phyloP scores from a whole-genome alignment of 2,797 vertebrate species.

The Neosalanx taihuensis region DNA sequence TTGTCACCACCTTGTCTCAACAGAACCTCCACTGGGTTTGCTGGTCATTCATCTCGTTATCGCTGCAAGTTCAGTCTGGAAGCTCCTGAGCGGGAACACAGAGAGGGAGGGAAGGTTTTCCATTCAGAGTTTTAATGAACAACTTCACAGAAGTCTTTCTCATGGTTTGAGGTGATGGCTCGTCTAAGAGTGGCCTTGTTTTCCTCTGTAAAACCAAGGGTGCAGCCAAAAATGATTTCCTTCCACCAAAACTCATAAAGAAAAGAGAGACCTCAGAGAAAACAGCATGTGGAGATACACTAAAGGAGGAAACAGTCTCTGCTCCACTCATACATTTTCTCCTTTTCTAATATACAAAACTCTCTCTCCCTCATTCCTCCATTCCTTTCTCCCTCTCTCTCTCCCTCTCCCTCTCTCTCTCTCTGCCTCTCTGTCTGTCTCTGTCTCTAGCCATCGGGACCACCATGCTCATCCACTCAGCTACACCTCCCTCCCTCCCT shows the following conservation, averaged over 20 bases:
- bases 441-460: neutral
- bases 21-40: neutral
- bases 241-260: conserved; percentile 65
- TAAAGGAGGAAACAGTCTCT: conserved; percentile 52
- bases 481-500: neutral
- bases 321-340: conserved; percentile 26
- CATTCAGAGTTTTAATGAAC: conserved; percentile 34
- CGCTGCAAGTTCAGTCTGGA: conserved; percentile 21
- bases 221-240: conserved; percentile 64
- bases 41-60: neutral
- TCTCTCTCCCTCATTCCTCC: conserved; percentile 25
- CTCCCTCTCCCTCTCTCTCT: conserved; percentile 2
- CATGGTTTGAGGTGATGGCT: conserved; percentile 42
- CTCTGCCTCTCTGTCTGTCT: conserved; percentile 5
- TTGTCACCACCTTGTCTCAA: neutral
- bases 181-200: conserved; percentile 60
- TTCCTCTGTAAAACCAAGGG: conserved; percentile 48
- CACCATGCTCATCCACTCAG: neutral
- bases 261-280: conserved; percentile 47
- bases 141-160: conserved; percentile 31
- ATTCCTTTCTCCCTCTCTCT: neutral
- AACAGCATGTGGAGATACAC: conserved; percentile 56
- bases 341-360: conserved; percentile 19
- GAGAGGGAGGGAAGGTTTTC: conserved; percentile 31
- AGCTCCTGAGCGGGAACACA: conserved; percentile 11